Evolutionary conservation across 2,888 invertebrate species (phyloP).

Genomic region (Arge pagana): DNA sequence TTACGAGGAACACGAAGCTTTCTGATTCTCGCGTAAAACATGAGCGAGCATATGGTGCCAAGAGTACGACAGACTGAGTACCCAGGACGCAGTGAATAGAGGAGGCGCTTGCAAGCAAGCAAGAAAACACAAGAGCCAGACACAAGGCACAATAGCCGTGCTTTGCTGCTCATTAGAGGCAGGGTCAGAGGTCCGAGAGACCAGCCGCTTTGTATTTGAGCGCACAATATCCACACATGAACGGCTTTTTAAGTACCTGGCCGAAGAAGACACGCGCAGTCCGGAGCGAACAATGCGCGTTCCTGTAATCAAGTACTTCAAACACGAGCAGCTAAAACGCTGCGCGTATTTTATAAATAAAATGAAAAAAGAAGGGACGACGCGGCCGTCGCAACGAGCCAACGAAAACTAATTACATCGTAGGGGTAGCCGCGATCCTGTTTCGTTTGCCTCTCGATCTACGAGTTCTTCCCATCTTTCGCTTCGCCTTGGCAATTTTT

Average conservation of each 20-base stretch:
- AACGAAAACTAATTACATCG: slow-evolving; percentile 14
- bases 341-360: slow-evolving; percentile 11
- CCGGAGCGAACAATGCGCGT: slow-evolving; percentile 20
- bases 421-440: too few species aligned
- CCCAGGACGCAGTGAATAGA: slow-evolving; percentile 18
- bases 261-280: slow-evolving; percentile 19
- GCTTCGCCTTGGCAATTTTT: too few species aligned
- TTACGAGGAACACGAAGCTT: slow-evolving; percentile 7
- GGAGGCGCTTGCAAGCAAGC: slow-evolving; percentile 21
- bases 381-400: too few species aligned
- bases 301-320: slow-evolving; percentile 21
- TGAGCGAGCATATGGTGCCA: slow-evolving; percentile 2
- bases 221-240: slow-evolving; percentile 41
- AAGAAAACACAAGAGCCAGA: slow-evolving; percentile 30
- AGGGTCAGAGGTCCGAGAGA: slow-evolving; percentile 45
- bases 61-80: slow-evolving; percentile 8
- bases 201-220: slow-evolving; percentile 43
- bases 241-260: slow-evolving; percentile 17
- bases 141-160: slow-evolving; percentile 46
- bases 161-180: slow-evolving; percentile 51
- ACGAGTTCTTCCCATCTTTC: too few species aligned
- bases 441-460: too few species aligned
- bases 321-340: slow-evolving; percentile 14
- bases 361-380: too few species aligned
- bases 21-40: slow-evolving; percentile 18